Percentiles rank a stretch among this genome's conserved stretches.
Conservation (phyloP, 1,140 invertebrate genomes). For the Euglossa dilemma region DNA sequence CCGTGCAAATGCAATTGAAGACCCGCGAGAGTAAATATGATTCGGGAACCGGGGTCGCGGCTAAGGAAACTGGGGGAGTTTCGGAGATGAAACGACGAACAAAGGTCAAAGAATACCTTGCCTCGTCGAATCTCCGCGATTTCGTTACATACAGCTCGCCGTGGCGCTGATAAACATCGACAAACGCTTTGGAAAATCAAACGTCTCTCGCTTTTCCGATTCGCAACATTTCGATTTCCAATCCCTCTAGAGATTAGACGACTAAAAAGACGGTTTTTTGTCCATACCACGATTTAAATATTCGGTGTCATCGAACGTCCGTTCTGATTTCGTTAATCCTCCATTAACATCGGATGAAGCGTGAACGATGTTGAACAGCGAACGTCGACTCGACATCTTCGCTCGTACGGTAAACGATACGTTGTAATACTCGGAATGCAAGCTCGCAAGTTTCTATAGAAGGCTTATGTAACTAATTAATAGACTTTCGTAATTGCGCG, state of each 20-base stretch:
- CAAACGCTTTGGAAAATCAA: conserved; percentile 6
- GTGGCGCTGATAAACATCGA: not conserved
- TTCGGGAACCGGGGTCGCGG: conserved; percentile 25
- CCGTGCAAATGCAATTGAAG: conserved; percentile 63
- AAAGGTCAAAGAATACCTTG: not conserved
- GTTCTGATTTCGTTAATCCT: no score
- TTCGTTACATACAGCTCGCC: not conserved
- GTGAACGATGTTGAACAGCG: conserved; percentile 18
- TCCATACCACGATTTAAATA: no score
- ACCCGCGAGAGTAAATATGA: conserved; percentile 58
- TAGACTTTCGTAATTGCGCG: conserved; percentile 12
- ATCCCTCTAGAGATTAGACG: no score
- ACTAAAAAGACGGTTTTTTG: no score
- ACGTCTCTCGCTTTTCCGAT: no score
- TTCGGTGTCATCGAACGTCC: no score
- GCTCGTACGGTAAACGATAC: conserved; percentile 22
- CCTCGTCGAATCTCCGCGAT: conserved; percentile 4
- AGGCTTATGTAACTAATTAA: conserved; percentile 19
- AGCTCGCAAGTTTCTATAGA: conserved; percentile 6
- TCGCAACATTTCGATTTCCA: no score
- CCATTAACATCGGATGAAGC: no score
- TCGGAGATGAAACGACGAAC: not conserved
- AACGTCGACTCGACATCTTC: conserved; percentile 19
- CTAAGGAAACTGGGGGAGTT: not conserved
- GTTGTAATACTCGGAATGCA: not conserved